Evolutionary conservation across 2,888 invertebrate genomes (phyloP).

Genomic region (Dryocosmus kuriphilus): DNA sequence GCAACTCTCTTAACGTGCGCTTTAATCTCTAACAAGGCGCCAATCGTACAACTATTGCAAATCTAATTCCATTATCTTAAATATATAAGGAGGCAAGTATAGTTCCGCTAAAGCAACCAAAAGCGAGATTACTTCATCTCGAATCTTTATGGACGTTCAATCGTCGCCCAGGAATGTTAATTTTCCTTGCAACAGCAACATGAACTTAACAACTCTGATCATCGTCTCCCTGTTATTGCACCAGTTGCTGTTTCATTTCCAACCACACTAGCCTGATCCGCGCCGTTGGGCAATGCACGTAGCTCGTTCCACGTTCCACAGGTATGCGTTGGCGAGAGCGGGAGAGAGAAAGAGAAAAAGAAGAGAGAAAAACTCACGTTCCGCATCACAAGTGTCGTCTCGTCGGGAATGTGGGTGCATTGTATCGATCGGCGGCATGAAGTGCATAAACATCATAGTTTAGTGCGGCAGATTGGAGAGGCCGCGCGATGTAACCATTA

Average conservation of each 20-base stretch:
- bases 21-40: constrained; percentile 11
- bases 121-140: constrained; percentile 31
- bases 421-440: constrained; percentile 66
- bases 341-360: neutral
- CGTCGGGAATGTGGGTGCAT: constrained; percentile 67
- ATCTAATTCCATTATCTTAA: constrained; percentile 1
- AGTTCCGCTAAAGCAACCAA: constrained; percentile 3
- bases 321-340: constrained; percentile 18
- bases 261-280: constrained; percentile 28
- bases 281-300: constrained; percentile 56
- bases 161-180: constrained; percentile 23
- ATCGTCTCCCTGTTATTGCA: constrained; percentile 23
- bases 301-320: constrained; percentile 33
- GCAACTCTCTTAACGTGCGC: constrained; percentile 35
- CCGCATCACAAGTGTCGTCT: constrained; percentile 27
- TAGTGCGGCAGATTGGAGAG: constrained; percentile 59
- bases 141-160: constrained; percentile 23
- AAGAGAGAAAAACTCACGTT: constrained; percentile 26
- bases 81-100: neutral
- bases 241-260: constrained; percentile 28
- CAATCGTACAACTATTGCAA: constrained; percentile 12
- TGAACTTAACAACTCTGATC: constrained; percentile 11
- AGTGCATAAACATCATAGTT: constrained; percentile 70
- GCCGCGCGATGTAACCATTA: constrained; percentile 68
- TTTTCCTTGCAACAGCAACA: constrained; percentile 27